Base-by-base conservation (phyloP, 2,113 vertebrate species). In the Jaculus jaculus region DNA sequence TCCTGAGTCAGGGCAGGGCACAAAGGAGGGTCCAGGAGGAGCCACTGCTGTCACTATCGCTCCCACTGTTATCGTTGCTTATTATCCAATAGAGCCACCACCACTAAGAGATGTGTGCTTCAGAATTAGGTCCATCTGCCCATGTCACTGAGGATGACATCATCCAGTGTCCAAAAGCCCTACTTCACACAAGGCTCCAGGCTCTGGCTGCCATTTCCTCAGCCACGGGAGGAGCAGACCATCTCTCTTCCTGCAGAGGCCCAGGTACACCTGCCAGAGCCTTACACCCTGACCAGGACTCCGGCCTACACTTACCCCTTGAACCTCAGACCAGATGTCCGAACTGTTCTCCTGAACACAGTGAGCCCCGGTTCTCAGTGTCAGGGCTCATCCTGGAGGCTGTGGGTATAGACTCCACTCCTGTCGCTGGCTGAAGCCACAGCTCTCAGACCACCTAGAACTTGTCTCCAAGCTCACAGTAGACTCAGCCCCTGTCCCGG, bases 1-100 rank as follows among this genome's bases (percentile, higher is more conserved):
- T 51, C 32, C 7, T 11, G 21, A 54, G 21, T 54, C 30, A 5
- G 61, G 8, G 20, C 39, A 51, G 30, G 26, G 51, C 34, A 10
- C 54, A 28, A 61, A 4, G 5, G 1, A 0, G 4, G 13, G 20
- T 83, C 12, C 0, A 0, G 6, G 5, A 23, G 66, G 0, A 13
- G 37, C 42, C 20, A 1, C 3, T n/a, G 28, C 21, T 2, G 17
- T 26, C 68, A 0, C 18, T 7, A 2, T 12, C 42, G 0, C 20
- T 60, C 63, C n/a, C 82, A 58, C 21, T 32, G 30, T 12, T 54
- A 28, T 87, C 42, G 4, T 58, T 60, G 2, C 23, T 24, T 86
- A 15, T 47, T 1, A 8, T 73, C 11, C 1, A 12, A 28, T 30
- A 63, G 75, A 73, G 71, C 58, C 24, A 17, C 73, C 34, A 34